These are phyloP conservation scores for Verasper variegatus DNA, from an alignment of 2,113 vertebrate species.

Conservation along the genomic window DNA sequence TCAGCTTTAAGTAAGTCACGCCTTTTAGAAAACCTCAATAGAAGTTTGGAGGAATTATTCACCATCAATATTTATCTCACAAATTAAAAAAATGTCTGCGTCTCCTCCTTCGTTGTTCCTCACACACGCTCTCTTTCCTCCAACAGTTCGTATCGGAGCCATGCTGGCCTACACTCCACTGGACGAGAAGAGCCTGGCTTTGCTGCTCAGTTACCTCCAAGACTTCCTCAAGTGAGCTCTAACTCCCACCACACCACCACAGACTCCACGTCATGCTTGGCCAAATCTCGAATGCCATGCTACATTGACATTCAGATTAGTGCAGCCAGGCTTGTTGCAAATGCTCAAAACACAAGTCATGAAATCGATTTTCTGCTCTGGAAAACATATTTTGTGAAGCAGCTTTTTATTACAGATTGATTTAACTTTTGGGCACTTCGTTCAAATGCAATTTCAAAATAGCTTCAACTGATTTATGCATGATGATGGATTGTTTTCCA, in stretches of 20 bases:
- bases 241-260: conserved; percentile 13
- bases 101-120: neutral
- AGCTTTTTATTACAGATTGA: neutral
- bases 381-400: conserved; percentile 5
- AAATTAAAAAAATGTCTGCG: neutral
- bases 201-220: conserved; percentile 95
- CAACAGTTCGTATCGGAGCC: conserved; percentile 92
- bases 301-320: conserved; percentile 26
- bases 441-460: neutral
- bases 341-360: conserved; percentile 34
- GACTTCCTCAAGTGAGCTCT: conserved; percentile 95
- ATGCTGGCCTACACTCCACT: conserved; percentile 97
- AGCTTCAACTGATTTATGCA: neutral
- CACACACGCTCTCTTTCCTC: neutral
- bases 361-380: conserved; percentile 50
- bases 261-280: conserved; percentile 22
- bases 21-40: no score
- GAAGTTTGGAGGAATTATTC: neutral
- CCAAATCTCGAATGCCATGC: conserved; percentile 26
- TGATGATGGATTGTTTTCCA: neutral
- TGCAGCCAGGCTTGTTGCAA: conserved; percentile 44
- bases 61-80: no score
- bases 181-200: conserved; percentile 96
- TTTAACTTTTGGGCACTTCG: neutral
- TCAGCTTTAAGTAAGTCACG: no score